Conservation (phyloP, 2,113 vertebrate species). For the Sitta europaea region DNA sequence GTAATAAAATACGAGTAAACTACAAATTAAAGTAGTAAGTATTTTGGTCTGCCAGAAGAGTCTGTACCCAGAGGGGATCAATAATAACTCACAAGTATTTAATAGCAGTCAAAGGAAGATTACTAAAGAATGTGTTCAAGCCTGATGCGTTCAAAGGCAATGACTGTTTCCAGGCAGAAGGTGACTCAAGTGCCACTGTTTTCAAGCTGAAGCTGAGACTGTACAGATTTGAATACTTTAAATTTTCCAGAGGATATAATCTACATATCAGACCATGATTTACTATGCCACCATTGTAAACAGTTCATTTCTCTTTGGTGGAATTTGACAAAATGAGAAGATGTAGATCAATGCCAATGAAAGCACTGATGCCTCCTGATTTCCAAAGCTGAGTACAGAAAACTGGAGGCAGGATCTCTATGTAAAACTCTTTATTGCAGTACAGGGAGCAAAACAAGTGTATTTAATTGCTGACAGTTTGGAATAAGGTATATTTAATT, state of each 20-base stretch:
- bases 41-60: neutral
- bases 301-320: neutral
- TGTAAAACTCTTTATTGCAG: neutral
- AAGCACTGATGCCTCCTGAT: neutral
- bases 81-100: conserved; percentile 18
- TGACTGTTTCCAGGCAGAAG: conserved; percentile 6
- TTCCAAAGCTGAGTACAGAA: neutral
- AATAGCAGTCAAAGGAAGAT: neutral
- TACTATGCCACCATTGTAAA: neutral
- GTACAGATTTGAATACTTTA: neutral
- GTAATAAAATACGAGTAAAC: conserved; percentile 34
- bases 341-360: neutral
- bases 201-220: neutral
- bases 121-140: neutral
- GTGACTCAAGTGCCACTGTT: neutral
- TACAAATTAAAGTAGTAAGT: conserved; percentile 25
- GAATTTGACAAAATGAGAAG: neutral
- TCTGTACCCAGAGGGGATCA: conserved; percentile 50
- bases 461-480: neutral
- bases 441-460: neutral
- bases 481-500: neutral
- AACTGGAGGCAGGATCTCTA: neutral
- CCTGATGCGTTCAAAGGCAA: neutral
- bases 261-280: neutral
- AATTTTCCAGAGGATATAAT: neutral